Conservation (phyloP, 2,113 vertebrate genomes). For the Sinocyclocheilus grahami region DNA sequence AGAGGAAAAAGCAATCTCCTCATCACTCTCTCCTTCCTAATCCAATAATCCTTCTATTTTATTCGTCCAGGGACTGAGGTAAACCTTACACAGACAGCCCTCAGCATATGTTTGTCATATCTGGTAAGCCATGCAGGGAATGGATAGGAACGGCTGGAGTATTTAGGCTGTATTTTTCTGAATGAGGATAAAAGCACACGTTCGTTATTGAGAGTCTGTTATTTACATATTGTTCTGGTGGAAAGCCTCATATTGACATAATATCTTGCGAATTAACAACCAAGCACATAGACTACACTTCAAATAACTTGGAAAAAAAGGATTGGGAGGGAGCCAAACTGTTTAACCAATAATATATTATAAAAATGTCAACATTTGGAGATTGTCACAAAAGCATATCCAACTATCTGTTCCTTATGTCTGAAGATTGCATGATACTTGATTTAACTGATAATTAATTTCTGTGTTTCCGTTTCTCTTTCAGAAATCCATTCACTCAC, state of each 20-base stretch:
- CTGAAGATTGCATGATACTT: neutral
- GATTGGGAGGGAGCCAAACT: neutral
- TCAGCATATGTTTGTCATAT: slow-evolving; percentile 53
- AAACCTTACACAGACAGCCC: slow-evolving; percentile 51
- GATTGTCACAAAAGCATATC: neutral
- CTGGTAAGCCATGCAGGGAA: slow-evolving; percentile 41
- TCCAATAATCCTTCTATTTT: slow-evolving; percentile 58
- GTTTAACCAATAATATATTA: neutral
- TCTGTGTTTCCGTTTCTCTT: neutral
- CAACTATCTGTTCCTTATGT: neutral
- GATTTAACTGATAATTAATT: neutral
- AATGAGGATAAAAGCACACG: neutral
- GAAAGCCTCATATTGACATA: slow-evolving; percentile 9
- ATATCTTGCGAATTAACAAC: neutral
- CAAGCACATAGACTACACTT: neutral
- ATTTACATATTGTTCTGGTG: slow-evolving; percentile 16
- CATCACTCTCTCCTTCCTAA: slow-evolving; percentile 39
- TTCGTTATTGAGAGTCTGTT: neutral
- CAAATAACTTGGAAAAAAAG: neutral
- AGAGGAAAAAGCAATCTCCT: slow-evolving; percentile 51
- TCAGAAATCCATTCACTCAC: neutral
- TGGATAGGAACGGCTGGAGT: slow-evolving; percentile 32
- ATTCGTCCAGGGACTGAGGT: slow-evolving; percentile 49
- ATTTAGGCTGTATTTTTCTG: slow-evolving; percentile 33
- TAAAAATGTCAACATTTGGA: neutral